phyloP scores from a whole-genome alignment of 2,888 invertebrate species.

The Schizotus pectinicornis region DNA sequence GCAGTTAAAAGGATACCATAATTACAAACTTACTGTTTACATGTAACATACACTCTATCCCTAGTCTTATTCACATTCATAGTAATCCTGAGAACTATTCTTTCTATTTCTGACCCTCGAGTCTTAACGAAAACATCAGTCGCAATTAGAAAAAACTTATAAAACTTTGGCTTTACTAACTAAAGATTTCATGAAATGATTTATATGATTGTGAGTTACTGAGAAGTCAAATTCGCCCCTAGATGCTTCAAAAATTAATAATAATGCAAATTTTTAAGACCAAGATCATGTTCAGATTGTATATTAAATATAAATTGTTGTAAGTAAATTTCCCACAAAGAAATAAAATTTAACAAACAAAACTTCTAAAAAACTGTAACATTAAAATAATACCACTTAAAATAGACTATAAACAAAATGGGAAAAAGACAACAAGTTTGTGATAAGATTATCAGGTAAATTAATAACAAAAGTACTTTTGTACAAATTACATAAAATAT shows the following conservation, averaged over 20 bases:
- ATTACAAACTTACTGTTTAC: constrained; percentile 44
- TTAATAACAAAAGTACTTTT: constrained; percentile 24
- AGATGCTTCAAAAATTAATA: constrained; percentile 21
- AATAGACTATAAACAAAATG: constrained; percentile 45
- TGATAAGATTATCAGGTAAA: constrained; percentile 12
- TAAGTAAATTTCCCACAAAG: constrained; percentile 10
- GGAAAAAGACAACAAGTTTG: constrained; percentile 27
- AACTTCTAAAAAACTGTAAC: constrained; percentile 44
- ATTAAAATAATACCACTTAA: constrained; percentile 46
- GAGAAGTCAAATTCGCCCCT: constrained; percentile 9
- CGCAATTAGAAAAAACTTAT: constrained; percentile 7
- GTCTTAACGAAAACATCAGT: constrained; percentile 18
- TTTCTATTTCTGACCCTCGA: constrained; percentile 17
- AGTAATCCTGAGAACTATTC: constrained; percentile 42
- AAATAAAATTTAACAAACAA: constrained; percentile 48
- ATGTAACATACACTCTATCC: constrained; percentile 51
- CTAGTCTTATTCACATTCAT: constrained; percentile 52
- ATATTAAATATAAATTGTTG: too few relatives aligned
- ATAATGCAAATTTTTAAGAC: constrained; percentile 15
- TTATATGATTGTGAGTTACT: background rate
- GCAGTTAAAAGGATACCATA: constrained; percentile 54
- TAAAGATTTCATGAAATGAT: constrained; percentile 19
- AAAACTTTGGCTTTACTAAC: constrained; percentile 20
- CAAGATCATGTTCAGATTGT: constrained; percentile 10
- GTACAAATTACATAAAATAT: constrained; percentile 32